These are phyloP conservation scores for Apostichopus japonicus DNA, from an alignment of 35 echinoderm and acorn worm genomes.

Conservation along the genomic window DNA sequence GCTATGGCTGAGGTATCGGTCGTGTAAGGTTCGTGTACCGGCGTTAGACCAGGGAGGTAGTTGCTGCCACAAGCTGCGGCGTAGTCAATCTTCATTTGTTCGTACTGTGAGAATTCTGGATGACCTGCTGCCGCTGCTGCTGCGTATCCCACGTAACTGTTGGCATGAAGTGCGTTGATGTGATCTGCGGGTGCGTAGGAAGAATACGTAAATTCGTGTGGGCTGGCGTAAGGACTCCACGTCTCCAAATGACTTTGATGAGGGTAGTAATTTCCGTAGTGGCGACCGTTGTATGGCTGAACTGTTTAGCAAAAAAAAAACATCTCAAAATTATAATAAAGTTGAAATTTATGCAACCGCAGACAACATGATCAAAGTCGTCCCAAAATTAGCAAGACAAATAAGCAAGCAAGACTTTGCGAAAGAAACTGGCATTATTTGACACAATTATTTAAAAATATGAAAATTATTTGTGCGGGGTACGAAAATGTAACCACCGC, in stretches of 20 bases:
- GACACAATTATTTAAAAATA: no score
- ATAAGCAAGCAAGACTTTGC: no score
- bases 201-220: conserved; percentile 47
- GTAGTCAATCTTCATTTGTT: conserved; percentile 59
- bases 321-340: no score
- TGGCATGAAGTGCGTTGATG: conserved; percentile 34
- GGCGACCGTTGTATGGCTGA: conserved; percentile 57
- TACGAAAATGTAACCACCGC: no score
- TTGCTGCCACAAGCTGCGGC: not conserved
- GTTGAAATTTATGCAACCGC: no score
- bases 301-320: conserved; percentile 18
- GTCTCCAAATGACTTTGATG: conserved; percentile 45
- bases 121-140: not conserved
- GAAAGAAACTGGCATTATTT: no score
- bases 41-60: conserved; percentile 11
- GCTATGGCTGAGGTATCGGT: conserved; percentile 28
- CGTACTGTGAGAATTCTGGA: conserved; percentile 54
- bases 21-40: conserved; percentile 14
- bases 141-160: conserved; percentile 42
- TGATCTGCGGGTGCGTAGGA: conserved; percentile 26
- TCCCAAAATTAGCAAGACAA: no score
- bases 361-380: no score
- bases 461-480: no score
- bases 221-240: conserved; percentile 53
- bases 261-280: conserved; percentile 55